These are phyloP conservation scores for Ctenochaetus hawaiiensis DNA, from an alignment of 2,797 vertebrate genomes.

Conservation along the genomic window DNA sequence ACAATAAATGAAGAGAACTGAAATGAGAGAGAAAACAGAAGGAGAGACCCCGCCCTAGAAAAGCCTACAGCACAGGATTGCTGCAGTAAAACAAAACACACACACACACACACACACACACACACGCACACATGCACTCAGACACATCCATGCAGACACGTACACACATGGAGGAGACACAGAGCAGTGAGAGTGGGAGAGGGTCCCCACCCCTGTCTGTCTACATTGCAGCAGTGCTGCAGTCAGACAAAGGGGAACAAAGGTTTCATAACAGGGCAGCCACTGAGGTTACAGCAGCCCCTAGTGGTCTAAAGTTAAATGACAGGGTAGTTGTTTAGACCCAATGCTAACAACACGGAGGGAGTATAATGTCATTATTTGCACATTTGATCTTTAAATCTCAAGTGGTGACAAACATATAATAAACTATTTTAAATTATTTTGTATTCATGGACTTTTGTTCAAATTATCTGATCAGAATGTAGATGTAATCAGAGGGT, in stretches of 20 bases:
- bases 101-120: slow-evolving; percentile 11
- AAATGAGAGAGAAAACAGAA: slow-evolving; percentile 34
- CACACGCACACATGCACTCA: background rate
- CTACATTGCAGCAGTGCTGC: slow-evolving; percentile 71
- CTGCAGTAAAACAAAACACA: slow-evolving; percentile 58
- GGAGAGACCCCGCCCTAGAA: slow-evolving; percentile 55
- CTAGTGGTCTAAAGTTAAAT: slow-evolving; percentile 53
- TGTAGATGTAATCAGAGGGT: background rate
- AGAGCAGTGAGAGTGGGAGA: slow-evolving; percentile 39
- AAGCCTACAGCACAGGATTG: slow-evolving; percentile 44
- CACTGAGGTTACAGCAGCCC: slow-evolving; percentile 47
- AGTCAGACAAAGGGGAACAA: slow-evolving; percentile 67
- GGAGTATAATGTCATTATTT: background rate
- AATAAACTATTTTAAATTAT: too few relatives aligned
- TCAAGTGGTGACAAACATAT: too few relatives aligned
- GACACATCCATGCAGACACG: slow-evolving; percentile 8
- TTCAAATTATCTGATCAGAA: too few relatives aligned
- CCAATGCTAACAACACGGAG: too few relatives aligned
- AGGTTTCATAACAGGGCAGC: slow-evolving; percentile 61
- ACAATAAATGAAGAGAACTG: slow-evolving; percentile 25
- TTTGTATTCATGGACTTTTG: too few relatives aligned
- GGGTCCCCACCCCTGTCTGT: slow-evolving; percentile 72
- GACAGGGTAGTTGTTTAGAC: slow-evolving; percentile 8
- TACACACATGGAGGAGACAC: slow-evolving; percentile 12
- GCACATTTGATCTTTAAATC: background rate